Conservation (phyloP, 2,113 vertebrate species). For the Mugil cephalus region DNA sequence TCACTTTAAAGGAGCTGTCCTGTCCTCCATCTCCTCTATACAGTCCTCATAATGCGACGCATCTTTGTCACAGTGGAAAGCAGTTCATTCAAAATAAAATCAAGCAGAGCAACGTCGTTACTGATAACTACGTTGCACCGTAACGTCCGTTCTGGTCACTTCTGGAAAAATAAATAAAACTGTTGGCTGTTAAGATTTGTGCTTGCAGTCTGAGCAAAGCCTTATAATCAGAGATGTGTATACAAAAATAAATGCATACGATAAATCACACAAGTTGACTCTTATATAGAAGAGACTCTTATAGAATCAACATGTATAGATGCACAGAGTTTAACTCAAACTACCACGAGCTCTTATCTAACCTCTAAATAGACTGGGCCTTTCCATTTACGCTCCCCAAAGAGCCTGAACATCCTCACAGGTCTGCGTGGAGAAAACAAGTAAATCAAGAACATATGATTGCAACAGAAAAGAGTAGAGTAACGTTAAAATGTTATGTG, state of each 20-base stretch:
- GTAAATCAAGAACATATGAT: constrained; percentile 20
- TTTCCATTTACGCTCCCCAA: background rate
- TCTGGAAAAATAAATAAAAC: too few species aligned
- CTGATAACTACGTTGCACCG: too few species aligned
- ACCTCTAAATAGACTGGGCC: background rate
- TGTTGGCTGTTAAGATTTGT: too few species aligned
- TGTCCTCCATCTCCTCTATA: too few species aligned
- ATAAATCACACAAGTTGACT: constrained; percentile 31
- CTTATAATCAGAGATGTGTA: too few species aligned
- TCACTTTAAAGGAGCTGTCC: too few species aligned
- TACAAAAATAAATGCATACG: constrained; percentile 21
- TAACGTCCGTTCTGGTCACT: too few species aligned
- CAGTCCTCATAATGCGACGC: too few species aligned
- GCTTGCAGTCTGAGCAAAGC: too few species aligned
- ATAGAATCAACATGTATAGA: constrained; percentile 40
- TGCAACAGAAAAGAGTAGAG: constrained; percentile 24
- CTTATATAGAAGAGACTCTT: constrained; percentile 33
- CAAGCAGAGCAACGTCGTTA: too few species aligned
- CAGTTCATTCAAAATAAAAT: too few species aligned
- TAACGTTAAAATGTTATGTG: background rate
- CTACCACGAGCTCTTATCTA: background rate
- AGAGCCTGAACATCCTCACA: constrained; percentile 11
- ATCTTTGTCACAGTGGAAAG: too few species aligned
- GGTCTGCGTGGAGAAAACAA: constrained; percentile 46
- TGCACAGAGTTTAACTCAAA: background rate